Evolutionary conservation across 1,140 invertebrate species (phyloP), one percentile per base, ranked within the genome.

Genomic region (Drosophila triauraria): DNA sequence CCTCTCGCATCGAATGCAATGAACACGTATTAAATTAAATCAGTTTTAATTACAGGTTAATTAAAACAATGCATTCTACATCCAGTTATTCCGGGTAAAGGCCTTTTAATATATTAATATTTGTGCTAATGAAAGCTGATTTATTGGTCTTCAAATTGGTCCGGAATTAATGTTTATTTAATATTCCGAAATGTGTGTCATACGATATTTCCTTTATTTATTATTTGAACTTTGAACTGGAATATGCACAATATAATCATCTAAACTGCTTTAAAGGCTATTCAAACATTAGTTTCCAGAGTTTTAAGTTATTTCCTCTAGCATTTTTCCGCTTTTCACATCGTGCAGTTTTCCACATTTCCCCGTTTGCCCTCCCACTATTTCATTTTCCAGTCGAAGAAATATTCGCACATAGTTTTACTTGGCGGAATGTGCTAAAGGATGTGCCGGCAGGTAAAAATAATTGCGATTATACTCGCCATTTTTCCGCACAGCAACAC

Each of bases 381-480:
- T 71, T 82, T 65, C 32, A 54, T 57, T 82, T 82, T 54, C 62
- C 56, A 77, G 74, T 57, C 57, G 54, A 61, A 60, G 65, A 82
- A 82, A 74, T 82, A 74, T 78, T 82, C 78, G 54, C 77, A 75
- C 69, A 72, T 72, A 72, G 53, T 72, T 74, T 50, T 23, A 30
- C 46, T 32, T 23, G 44, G 23, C 13, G 48, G 67, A 82, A 78
- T 72, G 65, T 62, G 60, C 46, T 42, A 58, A 78, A 56, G 63
- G 53, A n/a, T n/a, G n/a, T 44, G 80, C 67, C 68, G 23, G 59
- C 69, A 68, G 74, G 57, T 82, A 68, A 63, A 79, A 82, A 74
- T 82, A 78, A 82, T 82, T 74, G 74, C 75, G 80, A 82, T 78
- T 82, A 78, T 67, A 61, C 44, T 61, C 47, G 56, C 32, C 23